Percentiles rank a stretch among this genome's conserved stretches.
Conservation (phyloP, 1,140 invertebrate species). For the Drosophila parvula region DNA sequence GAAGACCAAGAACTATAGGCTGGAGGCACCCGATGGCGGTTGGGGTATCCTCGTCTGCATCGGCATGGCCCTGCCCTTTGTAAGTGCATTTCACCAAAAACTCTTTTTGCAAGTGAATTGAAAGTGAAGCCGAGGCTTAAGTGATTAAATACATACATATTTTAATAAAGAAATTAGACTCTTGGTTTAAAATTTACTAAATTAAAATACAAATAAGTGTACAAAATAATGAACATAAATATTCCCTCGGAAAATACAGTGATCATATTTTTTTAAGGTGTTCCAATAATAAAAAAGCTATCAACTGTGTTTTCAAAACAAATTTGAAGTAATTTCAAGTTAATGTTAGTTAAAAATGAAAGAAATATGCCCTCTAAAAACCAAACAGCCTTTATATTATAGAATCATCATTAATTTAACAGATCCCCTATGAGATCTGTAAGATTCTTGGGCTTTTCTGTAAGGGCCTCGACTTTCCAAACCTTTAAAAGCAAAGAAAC, state of each 20-base stretch:
- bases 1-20: slow-evolving; percentile 35
- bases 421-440: too few relatives aligned
- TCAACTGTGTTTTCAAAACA: too few relatives aligned
- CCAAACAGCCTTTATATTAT: too few relatives aligned
- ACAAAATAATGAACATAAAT: background rate
- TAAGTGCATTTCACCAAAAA: slow-evolving; percentile 84
- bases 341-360: too few relatives aligned
- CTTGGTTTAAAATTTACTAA: background rate
- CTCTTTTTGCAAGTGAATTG: background rate
- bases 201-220: background rate
- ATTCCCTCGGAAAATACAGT: background rate
- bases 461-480: too few relatives aligned
- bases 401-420: too few relatives aligned
- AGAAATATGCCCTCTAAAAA: too few relatives aligned
- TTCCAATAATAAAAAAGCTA: too few relatives aligned
- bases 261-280: background rate
- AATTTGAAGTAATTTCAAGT: too few relatives aligned
- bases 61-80: slow-evolving; percentile 86
- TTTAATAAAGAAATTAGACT: background rate
- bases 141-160: background rate
- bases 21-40: slow-evolving; percentile 86
- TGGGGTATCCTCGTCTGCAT: slow-evolving; percentile 88
- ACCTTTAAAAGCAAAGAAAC: too few relatives aligned
- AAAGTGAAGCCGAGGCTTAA: background rate
- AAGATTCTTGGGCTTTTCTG: too few relatives aligned